Base-by-base conservation (phyloP, 2,888 invertebrate species). In the Apantesis nais region DNA sequence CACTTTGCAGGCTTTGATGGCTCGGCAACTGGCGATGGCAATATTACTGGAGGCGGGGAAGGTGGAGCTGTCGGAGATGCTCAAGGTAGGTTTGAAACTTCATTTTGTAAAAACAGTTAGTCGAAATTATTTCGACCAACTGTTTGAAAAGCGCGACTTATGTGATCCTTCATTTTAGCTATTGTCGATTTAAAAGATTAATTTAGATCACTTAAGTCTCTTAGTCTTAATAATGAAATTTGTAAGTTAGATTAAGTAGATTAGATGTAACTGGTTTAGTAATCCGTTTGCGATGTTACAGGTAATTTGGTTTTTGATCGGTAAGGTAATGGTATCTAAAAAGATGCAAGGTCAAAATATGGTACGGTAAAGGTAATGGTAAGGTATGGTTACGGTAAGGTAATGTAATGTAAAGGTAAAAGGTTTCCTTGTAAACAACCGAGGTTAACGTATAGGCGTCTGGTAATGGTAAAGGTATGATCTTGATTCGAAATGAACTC, bases 1-100 rank as follows among this genome's bases (percentile, higher is more conserved):
- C 67, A 67, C 66, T 55, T 82, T 69, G 0, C 77, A 95, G 95
- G 95, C 37, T 95, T 95, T 90, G 95, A 95, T 89, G 94, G 95
- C 74, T 94, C 95, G 29, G 86, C 94, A 66, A 92, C 95, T 80
- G 95, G 95, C 71, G 95, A 95, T 88, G 95, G 95, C 74, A 95
- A 93, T 87, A 88, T 95, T 67, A 92, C 95, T 87, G 94, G 93
- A 82, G 90, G 90, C 69, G 93, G 93, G 67, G 95, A 95, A 89
- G 95, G 95, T 78, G 95, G 95, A 68, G 95, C 95, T 83, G 95
- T 95, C 85, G 95, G 95, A 83, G 95, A 95, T 88, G 95, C 95
- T 89, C 95, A 95, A 95, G 95, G 95, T 95, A 95, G 95, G 95
- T 95, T 95, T 90, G 79, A 85, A 74, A 79, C 75, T 83, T 85